These are phyloP conservation scores for Akabosia matsudoensis DNA, from an alignment of 1,140 invertebrate species.

Conservation along the genomic window DNA sequence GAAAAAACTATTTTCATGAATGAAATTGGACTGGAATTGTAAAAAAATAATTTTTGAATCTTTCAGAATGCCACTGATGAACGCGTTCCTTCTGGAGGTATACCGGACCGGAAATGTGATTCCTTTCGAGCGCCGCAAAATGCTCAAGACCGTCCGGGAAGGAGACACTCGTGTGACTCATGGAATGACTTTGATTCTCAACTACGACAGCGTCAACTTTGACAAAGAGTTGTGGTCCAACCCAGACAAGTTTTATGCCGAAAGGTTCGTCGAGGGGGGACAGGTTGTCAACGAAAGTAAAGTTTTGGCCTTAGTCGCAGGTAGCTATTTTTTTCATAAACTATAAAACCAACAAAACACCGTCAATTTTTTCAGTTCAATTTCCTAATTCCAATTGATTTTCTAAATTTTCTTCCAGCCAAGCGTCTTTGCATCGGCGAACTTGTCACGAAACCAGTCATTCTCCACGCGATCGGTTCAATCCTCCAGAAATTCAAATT, in stretches of 20 bases:
- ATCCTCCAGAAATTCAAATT: neutral
- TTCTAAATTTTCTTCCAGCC: neutral
- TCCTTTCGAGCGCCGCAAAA: slow-evolving; percentile 1
- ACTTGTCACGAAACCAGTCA: neutral
- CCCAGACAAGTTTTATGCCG: neutral
- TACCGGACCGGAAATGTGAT: slow-evolving; percentile 5
- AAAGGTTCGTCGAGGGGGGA: neutral
- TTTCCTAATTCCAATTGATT: neutral
- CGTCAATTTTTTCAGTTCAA: neutral
- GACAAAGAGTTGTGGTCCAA: neutral
- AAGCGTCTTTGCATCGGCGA: slow-evolving; percentile 11
- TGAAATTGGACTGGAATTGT: neutral
- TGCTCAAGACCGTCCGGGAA: neutral
- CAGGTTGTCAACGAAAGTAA: neutral
- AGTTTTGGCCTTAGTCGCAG: neutral
- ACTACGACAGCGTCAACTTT: slow-evolving; percentile 20
- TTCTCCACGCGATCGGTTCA: neutral
- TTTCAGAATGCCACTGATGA: slow-evolving; percentile 6
- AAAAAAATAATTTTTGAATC: neutral
- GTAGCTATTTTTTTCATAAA: neutral
- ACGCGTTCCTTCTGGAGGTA: neutral
- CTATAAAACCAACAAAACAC: neutral
- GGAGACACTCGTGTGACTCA: neutral
- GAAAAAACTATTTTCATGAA: too few relatives aligned
- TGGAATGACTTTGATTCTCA: slow-evolving; percentile 1